Percentiles rank a stretch among this genome's conserved stretches.
Evolutionary conservation across 2,797 vertebrate genomes (phyloP).

Genomic region (Crenuchus spilurus): DNA sequence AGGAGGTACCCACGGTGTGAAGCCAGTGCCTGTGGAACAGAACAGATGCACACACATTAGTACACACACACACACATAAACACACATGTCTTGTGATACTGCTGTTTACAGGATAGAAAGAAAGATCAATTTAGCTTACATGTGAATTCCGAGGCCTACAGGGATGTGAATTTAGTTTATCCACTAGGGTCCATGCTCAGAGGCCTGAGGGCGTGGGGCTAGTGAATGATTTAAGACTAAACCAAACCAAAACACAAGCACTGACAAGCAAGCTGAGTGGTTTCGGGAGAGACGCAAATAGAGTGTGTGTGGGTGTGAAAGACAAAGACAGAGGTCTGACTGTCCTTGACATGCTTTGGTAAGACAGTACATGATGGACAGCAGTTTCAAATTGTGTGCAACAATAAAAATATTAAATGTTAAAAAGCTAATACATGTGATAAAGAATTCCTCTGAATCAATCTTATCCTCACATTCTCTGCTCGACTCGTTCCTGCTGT

Average conservation of each 20-base stretch:
- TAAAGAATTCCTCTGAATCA: too few species aligned
- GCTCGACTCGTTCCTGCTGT: too few species aligned
- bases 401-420: background rate
- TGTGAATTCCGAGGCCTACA: too few species aligned
- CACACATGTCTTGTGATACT: too few species aligned
- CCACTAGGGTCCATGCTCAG: too few species aligned
- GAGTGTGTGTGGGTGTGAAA: background rate
- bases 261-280: too few species aligned
- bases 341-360: background rate
- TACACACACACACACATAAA: background rate
- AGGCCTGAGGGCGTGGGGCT: background rate
- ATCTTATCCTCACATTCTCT: too few species aligned
- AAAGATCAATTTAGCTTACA: too few species aligned
- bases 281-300: too few species aligned
- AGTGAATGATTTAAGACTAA: background rate
- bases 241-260: background rate
- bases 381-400: background rate
- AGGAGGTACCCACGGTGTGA: conserved; percentile 85
- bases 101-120: too few species aligned
- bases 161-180: background rate
- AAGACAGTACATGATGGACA: background rate
- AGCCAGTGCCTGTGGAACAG: conserved; percentile 76
- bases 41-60: background rate
- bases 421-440: too few species aligned
- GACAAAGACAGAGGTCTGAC: background rate